phyloP scores from a whole-genome alignment of 2,888 invertebrate species.

The Lycia hirtaria region DNA sequence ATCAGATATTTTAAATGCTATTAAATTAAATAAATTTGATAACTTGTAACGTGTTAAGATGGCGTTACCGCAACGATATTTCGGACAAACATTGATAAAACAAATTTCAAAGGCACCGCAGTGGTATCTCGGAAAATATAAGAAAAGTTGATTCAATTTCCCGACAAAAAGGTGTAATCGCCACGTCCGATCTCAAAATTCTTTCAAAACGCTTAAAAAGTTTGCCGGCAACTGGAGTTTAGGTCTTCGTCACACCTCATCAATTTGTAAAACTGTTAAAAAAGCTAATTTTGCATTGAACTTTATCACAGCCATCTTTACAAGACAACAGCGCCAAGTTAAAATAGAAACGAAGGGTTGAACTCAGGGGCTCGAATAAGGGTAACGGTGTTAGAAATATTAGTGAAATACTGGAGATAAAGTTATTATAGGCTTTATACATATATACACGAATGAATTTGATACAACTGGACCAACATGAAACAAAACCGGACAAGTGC shows the following conservation, averaged over 20 bases:
- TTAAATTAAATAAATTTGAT: too few relatives aligned
- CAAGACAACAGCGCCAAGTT: conserved; percentile 41
- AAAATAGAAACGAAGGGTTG: conserved; percentile 37
- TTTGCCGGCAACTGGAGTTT: conserved; percentile 43
- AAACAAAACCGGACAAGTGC: too few relatives aligned
- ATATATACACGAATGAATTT: too few relatives aligned
- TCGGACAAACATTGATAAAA: background rate
- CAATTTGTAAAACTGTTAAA: conserved; percentile 56
- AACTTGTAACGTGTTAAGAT: too few relatives aligned
- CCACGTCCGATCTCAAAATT: conserved; percentile 33
- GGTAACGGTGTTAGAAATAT: background rate
- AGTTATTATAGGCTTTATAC: too few relatives aligned
- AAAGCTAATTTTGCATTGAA: conserved; percentile 56
- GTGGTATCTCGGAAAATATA: background rate
- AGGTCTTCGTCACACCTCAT: conserved; percentile 52
- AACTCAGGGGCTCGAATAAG: conserved; percentile 37
- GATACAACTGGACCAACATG: too few relatives aligned
- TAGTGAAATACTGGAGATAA: too few relatives aligned
- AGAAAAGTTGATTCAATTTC: conserved; percentile 13
- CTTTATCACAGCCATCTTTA: conserved; percentile 43
- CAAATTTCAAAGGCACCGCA: background rate
- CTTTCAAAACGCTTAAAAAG: conserved; percentile 39
- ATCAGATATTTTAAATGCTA: too few relatives aligned
- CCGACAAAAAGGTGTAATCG: conserved; percentile 24
- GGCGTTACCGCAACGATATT: background rate